Evolutionary conservation across 2,797 vertebrate species (phyloP).

Genomic region (Cyprinella venusta): DNA sequence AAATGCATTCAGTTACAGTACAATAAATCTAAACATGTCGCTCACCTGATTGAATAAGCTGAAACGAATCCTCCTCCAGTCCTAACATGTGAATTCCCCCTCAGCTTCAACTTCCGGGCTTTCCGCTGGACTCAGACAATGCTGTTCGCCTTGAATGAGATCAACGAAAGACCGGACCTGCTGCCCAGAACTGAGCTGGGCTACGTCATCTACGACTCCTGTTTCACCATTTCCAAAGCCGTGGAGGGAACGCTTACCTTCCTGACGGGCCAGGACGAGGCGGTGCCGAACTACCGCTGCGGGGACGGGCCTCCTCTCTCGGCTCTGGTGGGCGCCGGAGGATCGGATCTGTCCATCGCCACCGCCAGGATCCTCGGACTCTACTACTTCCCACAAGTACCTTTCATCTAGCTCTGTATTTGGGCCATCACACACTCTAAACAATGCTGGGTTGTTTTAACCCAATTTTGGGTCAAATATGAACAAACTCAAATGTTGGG

Average conservation of each 20-base stretch:
- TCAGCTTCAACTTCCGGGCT: constrained; percentile 85
- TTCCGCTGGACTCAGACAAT: constrained; percentile 88
- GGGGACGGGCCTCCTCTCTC: constrained; percentile 79
- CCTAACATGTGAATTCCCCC: neutral
- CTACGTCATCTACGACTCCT: constrained; percentile 87
- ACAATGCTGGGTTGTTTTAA: too few relatives aligned
- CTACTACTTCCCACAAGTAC: constrained; percentile 86
- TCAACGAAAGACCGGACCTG: constrained; percentile 76
- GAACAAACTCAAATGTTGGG: too few relatives aligned
- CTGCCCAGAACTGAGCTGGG: constrained; percentile 82
- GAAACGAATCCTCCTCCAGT: too few relatives aligned
- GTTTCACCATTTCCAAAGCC: constrained; percentile 86
- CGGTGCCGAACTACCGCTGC: constrained; percentile 85
- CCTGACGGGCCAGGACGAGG: constrained; percentile 86
- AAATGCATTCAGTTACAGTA: neutral
- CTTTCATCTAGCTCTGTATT: neutral
- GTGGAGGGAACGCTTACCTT: constrained; percentile 85
- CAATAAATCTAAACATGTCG: neutral
- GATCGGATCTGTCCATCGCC: constrained; percentile 84
- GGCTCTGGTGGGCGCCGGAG: constrained; percentile 82
- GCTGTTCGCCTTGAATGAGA: constrained; percentile 85
- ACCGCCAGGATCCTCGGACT: constrained; percentile 86
- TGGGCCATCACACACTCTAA: neutral
- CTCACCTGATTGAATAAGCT: too few relatives aligned
- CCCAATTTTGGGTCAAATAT: too few relatives aligned